Conservation (phyloP, 2,113 vertebrate species). For the Vombatus ursinus region DNA sequence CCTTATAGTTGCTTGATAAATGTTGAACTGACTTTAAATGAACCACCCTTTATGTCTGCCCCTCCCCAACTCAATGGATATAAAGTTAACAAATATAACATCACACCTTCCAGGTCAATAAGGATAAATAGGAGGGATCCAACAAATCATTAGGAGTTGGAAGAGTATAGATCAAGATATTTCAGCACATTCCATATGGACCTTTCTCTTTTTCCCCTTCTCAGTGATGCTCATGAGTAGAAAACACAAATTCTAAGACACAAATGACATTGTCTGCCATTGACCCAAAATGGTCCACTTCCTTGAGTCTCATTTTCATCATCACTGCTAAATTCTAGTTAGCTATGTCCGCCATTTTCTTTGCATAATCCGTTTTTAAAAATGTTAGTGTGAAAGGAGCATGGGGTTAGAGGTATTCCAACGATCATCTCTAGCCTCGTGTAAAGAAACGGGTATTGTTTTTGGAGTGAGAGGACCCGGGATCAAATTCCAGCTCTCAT, state of each 20-base stretch:
- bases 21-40: background rate
- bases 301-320: background rate
- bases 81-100: background rate
- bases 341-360: background rate
- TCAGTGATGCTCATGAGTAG: background rate
- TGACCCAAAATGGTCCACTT: background rate
- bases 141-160: background rate
- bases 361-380: background rate
- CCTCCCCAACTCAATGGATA: background rate
- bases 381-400: background rate
- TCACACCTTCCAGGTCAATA: background rate
- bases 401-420: background rate
- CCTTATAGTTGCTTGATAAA: background rate
- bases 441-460: background rate
- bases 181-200: background rate
- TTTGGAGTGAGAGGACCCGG: background rate
- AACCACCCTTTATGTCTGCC: background rate
- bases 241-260: background rate
- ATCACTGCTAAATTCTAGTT: background rate
- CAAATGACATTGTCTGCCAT: background rate
- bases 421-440: background rate
- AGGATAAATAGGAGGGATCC: background rate
- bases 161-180: background rate
- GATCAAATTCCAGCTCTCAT: background rate
- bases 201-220: conserved; percentile 22